phyloP scores from a whole-genome alignment of 1,140 invertebrate genomes.

The Delia radicum region DNA sequence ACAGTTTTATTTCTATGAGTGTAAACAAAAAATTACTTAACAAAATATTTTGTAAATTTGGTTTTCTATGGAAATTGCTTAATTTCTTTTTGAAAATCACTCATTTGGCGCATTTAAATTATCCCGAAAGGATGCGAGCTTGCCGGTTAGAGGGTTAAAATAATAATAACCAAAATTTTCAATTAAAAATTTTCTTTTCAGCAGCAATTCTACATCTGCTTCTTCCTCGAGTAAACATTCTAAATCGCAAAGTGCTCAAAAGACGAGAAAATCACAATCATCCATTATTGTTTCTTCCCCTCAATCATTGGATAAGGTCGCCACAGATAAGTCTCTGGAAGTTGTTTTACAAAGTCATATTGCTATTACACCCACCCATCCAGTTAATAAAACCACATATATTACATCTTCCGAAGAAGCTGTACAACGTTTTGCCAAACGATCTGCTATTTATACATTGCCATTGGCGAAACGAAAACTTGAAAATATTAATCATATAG shows the following conservation, averaged over 20 bases:
- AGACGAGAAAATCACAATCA: neutral
- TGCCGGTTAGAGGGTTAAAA: too few species aligned
- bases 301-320: too few species aligned
- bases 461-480: conserved; percentile 46
- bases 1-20: too few species aligned
- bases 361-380: neutral
- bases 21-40: too few species aligned
- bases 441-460: conserved; percentile 51
- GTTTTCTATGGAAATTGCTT: too few species aligned
- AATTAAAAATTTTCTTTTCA: neutral
- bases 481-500: conserved; percentile 32
- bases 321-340: neutral
- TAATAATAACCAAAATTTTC: too few species aligned
- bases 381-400: neutral
- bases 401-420: conserved; percentile 4
- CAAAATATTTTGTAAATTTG: too few species aligned
- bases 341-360: neutral
- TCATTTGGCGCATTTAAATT: too few species aligned
- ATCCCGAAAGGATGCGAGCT: too few species aligned
- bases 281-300: neutral
- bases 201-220: neutral
- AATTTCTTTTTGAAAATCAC: too few species aligned
- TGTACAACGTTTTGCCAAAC: conserved; percentile 46
- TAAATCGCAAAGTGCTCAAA: neutral
- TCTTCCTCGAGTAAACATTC: neutral